Evolutionary conservation across 2,113 vertebrate species (phyloP).

Genomic region (Cyanistes caeruleus): DNA sequence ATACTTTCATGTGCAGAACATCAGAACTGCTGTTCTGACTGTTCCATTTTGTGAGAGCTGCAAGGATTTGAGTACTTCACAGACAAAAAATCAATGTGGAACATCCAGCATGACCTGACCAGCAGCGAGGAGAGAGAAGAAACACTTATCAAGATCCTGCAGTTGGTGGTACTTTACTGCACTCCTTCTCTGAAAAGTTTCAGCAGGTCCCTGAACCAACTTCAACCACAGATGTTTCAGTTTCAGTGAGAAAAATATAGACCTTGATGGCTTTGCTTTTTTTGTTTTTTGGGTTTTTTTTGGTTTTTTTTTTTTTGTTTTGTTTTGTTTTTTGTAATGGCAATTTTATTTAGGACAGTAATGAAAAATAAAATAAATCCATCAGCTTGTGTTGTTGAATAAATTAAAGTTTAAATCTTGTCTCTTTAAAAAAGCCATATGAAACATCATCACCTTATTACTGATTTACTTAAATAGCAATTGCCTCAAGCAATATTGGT

Average conservation of each 20-base stretch:
- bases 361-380: background rate
- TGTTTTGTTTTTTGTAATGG: background rate
- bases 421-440: background rate
- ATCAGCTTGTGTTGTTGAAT: background rate
- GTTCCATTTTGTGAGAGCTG: background rate
- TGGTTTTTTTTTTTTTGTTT: fast-evolving
- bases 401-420: background rate
- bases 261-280: background rate
- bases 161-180: background rate
- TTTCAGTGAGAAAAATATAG: background rate
- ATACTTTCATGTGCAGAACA: background rate
- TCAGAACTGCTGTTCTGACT: background rate
- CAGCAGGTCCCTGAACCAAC: background rate
- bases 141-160: background rate
- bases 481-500: background rate
- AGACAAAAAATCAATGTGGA: background rate
- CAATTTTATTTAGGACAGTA: background rate
- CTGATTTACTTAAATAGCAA: background rate
- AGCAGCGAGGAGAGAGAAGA: background rate
- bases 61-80: background rate
- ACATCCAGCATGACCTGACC: background rate
- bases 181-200: background rate
- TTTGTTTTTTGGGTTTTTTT: background rate
- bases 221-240: background rate
- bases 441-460: background rate